Evolutionary conservation across 1,140 invertebrate genomes (phyloP).

Genomic region (Bilobella aurantiaca): DNA sequence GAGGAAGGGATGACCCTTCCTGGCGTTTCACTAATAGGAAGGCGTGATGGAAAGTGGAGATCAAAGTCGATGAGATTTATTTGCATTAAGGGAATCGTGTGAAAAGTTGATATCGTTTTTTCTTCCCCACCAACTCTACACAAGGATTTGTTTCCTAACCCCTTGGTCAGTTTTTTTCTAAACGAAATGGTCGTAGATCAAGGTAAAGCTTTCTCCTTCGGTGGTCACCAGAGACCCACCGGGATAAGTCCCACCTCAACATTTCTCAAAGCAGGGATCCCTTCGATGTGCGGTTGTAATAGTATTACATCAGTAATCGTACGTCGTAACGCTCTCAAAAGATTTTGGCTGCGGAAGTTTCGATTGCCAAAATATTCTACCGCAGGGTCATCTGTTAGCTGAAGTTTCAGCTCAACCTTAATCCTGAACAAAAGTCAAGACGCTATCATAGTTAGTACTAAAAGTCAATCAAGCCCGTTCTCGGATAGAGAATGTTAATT

Average conservation of each 20-base stretch:
- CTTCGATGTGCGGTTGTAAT: neutral
- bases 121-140: neutral
- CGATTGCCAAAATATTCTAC: too few species aligned
- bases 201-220: neutral
- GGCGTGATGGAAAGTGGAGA: conserved; percentile 4
- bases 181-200: neutral
- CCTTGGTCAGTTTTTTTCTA: conserved; percentile 8
- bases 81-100: conserved; percentile 34
- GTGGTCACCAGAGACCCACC: neutral
- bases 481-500: too few species aligned
- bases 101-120: conserved; percentile 33
- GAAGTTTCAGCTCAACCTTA: too few species aligned
- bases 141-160: neutral
- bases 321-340: too few species aligned
- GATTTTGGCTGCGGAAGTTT: too few species aligned
- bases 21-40: neutral
- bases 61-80: conserved; percentile 31
- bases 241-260: neutral
- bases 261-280: neutral
- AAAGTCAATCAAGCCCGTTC: too few species aligned
- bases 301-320: neutral
- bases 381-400: too few species aligned
- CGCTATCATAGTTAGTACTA: too few species aligned
- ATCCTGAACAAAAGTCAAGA: too few species aligned
- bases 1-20: neutral